These are phyloP conservation scores for Cheirogaleus medius DNA, from an alignment of 2,113 vertebrate genomes.

Conservation along the genomic window DNA sequence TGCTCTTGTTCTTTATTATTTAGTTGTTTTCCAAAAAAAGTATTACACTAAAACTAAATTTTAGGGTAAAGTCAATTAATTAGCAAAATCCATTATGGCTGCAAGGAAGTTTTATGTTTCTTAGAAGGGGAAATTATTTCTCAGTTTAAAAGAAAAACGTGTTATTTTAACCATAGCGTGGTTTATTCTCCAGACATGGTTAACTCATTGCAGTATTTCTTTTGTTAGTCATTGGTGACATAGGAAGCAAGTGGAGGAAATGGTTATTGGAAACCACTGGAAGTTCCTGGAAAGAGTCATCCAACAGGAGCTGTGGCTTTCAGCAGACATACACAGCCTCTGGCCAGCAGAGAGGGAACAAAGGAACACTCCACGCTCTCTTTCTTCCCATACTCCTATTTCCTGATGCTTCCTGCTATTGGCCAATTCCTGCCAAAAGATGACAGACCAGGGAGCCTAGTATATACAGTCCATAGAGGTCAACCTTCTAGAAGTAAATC, in stretches of 20 bases:
- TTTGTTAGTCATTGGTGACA: background rate
- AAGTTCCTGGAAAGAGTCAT: background rate
- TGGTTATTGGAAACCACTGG: background rate
- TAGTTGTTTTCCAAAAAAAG: background rate
- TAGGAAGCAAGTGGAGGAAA: background rate
- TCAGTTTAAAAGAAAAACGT: background rate
- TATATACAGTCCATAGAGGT: background rate
- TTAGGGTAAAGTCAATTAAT: background rate
- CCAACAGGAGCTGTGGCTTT: background rate
- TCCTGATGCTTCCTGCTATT: background rate
- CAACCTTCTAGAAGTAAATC: background rate
- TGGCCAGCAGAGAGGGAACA: background rate
- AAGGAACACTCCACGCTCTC: background rate
- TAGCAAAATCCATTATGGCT: background rate
- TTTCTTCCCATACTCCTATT: background rate
- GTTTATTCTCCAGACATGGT: background rate
- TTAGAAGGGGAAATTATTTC: background rate
- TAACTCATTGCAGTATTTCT: background rate
- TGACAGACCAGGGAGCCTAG: background rate
- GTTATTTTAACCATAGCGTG: background rate
- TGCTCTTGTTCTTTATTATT: background rate
- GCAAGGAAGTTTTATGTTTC: background rate
- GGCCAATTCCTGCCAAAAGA: background rate
- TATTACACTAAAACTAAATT: background rate
- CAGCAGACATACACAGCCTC: background rate